These are phyloP conservation scores for Cyanoramphus novaezelandiae DNA, from an alignment of 2,113 vertebrate species.

Conservation along the genomic window DNA sequence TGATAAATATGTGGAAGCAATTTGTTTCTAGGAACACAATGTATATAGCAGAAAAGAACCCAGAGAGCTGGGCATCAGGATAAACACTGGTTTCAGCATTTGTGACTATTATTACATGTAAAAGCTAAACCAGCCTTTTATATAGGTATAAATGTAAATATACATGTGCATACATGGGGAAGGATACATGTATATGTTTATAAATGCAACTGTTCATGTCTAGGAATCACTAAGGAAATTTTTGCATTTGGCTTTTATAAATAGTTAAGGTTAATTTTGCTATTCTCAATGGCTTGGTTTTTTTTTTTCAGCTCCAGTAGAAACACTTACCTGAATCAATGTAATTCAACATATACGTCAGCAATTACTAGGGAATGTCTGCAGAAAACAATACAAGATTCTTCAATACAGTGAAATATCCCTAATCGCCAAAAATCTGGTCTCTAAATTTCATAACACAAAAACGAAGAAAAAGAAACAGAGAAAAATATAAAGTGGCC, in stretches of 20 bases:
- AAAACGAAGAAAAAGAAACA: background rate
- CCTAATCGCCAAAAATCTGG: background rate
- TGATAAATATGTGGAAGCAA: background rate
- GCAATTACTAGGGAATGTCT: background rate
- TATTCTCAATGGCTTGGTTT: background rate
- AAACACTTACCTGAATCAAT: background rate
- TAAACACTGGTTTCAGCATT: background rate
- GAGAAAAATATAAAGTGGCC: background rate
- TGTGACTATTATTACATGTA: background rate
- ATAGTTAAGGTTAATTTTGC: background rate
- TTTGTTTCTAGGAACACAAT: background rate
- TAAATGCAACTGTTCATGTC: background rate
- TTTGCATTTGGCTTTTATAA: background rate
- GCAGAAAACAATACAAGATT: background rate
- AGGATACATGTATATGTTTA: background rate
- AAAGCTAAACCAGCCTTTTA: background rate
- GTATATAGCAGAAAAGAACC: background rate
- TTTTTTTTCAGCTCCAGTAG: background rate
- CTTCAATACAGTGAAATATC: background rate
- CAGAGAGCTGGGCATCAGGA: background rate
- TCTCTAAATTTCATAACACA: background rate
- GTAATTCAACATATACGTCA: background rate
- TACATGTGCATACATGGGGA: too few relatives aligned
- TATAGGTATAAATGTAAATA: background rate
- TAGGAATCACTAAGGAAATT: background rate